Percentiles rank a stretch among this genome's conserved stretches.
Conservation (phyloP, 92 coral and sea anemone genomes). For the Isaurus tuberculatus region DNA sequence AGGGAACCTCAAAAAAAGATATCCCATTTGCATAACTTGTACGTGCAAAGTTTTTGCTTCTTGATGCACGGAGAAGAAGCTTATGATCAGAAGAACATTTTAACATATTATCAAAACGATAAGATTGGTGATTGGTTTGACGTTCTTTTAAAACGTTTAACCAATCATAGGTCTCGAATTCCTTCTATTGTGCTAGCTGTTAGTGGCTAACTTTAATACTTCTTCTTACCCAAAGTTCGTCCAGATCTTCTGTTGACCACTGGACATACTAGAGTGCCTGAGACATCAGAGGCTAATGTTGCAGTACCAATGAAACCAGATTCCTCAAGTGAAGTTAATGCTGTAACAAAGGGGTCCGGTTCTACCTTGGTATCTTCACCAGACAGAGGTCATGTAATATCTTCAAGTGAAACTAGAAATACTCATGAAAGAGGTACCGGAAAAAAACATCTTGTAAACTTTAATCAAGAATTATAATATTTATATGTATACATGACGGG, state of each 20-base stretch:
- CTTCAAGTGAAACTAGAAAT: background rate
- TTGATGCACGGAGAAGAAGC: too few relatives aligned
- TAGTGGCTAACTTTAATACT: background rate
- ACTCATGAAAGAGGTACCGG: conserved; percentile 19
- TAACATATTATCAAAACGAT: too few relatives aligned
- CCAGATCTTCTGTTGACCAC: conserved; percentile 11
- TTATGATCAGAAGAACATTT: too few relatives aligned
- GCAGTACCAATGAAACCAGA: conserved; percentile 28
- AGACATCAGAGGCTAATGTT: background rate
- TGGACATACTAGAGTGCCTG: background rate
- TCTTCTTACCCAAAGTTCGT: background rate
- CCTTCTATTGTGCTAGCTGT: background rate
- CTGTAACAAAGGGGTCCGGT: background rate
- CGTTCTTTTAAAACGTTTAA: background rate
- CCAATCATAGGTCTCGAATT: background rate
- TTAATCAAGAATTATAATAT: too few relatives aligned
- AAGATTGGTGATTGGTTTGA: too few relatives aligned
- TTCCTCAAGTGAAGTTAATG: conserved; percentile 14
- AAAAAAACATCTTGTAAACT: too few relatives aligned
- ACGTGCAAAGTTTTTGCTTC: too few relatives aligned
- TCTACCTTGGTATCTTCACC: background rate
- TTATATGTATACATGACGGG: too few relatives aligned
- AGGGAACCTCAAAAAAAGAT: too few relatives aligned
- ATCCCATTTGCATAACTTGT: too few relatives aligned
- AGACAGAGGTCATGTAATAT: background rate